Evolutionary conservation across 2,888 invertebrate species (phyloP).

Genomic region (Chymomyza fuscimana): DNA sequence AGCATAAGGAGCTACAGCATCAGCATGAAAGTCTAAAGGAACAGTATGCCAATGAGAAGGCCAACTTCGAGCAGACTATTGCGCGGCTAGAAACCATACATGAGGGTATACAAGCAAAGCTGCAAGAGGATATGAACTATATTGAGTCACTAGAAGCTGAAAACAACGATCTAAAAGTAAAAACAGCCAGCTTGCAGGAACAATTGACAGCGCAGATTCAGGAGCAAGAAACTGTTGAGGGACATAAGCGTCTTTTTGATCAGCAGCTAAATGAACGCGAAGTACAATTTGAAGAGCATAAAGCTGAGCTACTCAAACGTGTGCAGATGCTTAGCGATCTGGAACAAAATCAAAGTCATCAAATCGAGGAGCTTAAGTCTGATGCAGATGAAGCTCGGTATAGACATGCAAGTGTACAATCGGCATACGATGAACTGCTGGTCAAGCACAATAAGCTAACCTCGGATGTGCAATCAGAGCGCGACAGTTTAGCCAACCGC

Average conservation of each 20-base stretch:
- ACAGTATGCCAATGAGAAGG: slow-evolving; percentile 63
- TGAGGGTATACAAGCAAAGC: slow-evolving; percentile 82
- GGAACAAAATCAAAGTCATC: slow-evolving; percentile 83
- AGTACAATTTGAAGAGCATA: slow-evolving; percentile 83
- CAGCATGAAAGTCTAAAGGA: slow-evolving; percentile 58
- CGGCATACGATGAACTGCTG: slow-evolving; percentile 78
- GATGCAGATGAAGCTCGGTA: slow-evolving; percentile 81
- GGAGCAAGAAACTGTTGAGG: slow-evolving; percentile 82
- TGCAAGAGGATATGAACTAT: slow-evolving; percentile 87
- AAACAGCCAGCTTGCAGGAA: slow-evolving; percentile 85
- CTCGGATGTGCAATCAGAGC: slow-evolving; percentile 79
- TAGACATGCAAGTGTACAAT: slow-evolving; percentile 80
- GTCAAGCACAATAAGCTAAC: slow-evolving; percentile 79
- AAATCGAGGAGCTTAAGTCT: slow-evolving; percentile 82
- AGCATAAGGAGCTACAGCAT: slow-evolving; percentile 49
- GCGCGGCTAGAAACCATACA: slow-evolving; percentile 74
- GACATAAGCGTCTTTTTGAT: slow-evolving; percentile 83
- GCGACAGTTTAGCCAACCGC: slow-evolving; percentile 72
- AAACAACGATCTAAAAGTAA: slow-evolving; percentile 83
- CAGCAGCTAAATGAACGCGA: slow-evolving; percentile 83
- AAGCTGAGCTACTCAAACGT: slow-evolving; percentile 84
- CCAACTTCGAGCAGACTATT: slow-evolving; percentile 71
- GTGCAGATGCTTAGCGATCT: slow-evolving; percentile 83
- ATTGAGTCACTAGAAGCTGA: slow-evolving; percentile 87
- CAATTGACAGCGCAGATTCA: slow-evolving; percentile 83